Base-by-base conservation (phyloP, 2,113 vertebrate species). In the Rallus limicola region DNA sequence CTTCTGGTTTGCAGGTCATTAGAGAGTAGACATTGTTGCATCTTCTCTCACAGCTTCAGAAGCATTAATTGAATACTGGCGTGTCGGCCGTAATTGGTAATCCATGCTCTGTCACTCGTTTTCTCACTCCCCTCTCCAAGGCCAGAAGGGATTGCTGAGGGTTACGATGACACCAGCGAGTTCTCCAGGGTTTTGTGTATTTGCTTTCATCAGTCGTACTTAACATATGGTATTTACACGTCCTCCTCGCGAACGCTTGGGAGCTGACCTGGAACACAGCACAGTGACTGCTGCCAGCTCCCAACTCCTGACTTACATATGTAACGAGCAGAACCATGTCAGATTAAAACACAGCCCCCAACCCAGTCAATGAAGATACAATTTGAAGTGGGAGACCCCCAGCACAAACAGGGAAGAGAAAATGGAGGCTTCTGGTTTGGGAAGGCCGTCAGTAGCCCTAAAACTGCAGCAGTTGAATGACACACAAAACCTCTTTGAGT, bases 141-240 rank as follows among this genome's bases (percentile, higher is more conserved):
- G 88, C 8, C 13, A 74, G 70, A 82, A 91, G 52, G 91, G 72
- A 92, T 96, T 91, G 95, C 94, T 84, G 94, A 79, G 95, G 75
- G 81, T 84, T 82, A 28, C 28, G 88, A 87, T 85, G 93, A 56
- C 92, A 89, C 86, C 89, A 85, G 25, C 25, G 94, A 91, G 81
- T 79, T 92, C 94, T 95, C 65, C 16, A 2, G 76, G 93, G 86
- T 95, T 97, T 82, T 79, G 85, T 69, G 28, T 96, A 95, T 93
- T 97, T 97, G 83, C 96, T 95, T 96, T 94, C 92, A 79, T 53
- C 83, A 93, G 58, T 62, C 67, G 17, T 60, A 80, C 62, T 62
- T 48, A 96, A 86, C 96, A 94, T 93, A 97, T 89, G 93, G 83
- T 95, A 96, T 96, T 96, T 95, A 87, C 34, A 40, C 29, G 62